A percentile compares a stretch with the other conserved stretches of the same genome.
Conservation (phyloP, 30 jellyfish, hydroid and myxozoan species). For the Aurelia aurita region DNA sequence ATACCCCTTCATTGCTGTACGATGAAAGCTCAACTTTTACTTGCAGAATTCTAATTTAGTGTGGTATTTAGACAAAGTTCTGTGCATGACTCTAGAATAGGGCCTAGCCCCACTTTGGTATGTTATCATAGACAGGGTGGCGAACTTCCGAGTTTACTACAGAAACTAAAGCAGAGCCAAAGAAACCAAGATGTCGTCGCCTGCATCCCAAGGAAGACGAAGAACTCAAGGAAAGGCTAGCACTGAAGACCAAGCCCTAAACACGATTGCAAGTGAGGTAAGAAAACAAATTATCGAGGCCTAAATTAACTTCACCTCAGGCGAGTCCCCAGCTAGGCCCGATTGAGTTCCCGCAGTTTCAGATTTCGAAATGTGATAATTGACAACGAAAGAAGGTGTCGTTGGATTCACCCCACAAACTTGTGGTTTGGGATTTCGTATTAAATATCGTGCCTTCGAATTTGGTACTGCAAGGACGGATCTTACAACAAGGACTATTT, state of each 20-base stretch:
- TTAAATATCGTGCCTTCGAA: too few species aligned
- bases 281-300: background rate
- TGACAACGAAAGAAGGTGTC: too few species aligned
- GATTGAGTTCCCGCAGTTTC: background rate
- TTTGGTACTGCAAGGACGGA: too few species aligned
- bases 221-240: slow-evolving; percentile 80
- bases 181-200: slow-evolving; percentile 64
- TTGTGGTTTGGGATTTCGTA: too few species aligned
- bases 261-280: slow-evolving; percentile 94
- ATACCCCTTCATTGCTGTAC: background rate
- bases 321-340: background rate
- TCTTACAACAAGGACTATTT: too few species aligned
- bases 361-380: background rate
- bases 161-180: slow-evolving; percentile 1
- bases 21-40: background rate
- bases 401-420: too few species aligned
- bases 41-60: background rate
- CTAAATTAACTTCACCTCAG: too few species aligned
- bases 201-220: slow-evolving; percentile 96
- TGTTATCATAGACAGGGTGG: slow-evolving; percentile 69
- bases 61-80: background rate
- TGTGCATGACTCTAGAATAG: background rate
- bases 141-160: slow-evolving; percentile 70
- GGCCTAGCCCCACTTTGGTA: slow-evolving; percentile 69
- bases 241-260: slow-evolving; percentile 96